Percentiles rank a stretch among this genome's conserved stretches.
Conservation (phyloP, 1,140 invertebrate genomes). For the Myzus persicae region DNA sequence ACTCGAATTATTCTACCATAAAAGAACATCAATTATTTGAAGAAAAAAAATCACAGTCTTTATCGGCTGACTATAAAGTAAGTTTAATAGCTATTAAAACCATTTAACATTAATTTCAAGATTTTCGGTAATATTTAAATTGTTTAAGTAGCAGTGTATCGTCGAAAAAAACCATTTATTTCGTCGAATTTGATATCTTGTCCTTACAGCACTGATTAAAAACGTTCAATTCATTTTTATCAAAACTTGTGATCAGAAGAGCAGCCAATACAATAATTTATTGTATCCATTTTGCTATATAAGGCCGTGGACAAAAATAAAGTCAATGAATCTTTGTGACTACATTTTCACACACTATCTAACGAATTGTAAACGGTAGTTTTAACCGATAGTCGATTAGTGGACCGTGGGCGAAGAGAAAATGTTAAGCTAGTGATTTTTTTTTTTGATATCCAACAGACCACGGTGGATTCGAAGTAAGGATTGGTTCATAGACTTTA, state of each 20-base stretch:
- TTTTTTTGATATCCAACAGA: neutral
- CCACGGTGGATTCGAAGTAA: neutral
- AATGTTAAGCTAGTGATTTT: neutral
- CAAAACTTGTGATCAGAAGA: neutral
- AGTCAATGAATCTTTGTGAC: neutral
- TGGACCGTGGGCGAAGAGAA: neutral
- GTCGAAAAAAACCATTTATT: neutral
- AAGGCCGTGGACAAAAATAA: neutral
- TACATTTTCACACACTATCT: neutral
- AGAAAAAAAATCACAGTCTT: neutral
- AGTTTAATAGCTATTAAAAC: neutral
- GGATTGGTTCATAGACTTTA: neutral
- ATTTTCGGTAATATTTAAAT: neutral
- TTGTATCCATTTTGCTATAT: neutral
- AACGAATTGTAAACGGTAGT: conserved; percentile 14
- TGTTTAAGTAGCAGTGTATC: neutral
- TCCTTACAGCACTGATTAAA: neutral
- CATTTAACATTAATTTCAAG: neutral
- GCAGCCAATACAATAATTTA: neutral
- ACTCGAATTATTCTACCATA: too few relatives aligned
- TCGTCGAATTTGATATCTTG: neutral
- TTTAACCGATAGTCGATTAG: neutral
- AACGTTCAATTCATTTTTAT: neutral
- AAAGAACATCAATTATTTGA: neutral
- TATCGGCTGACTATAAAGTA: neutral